Conservation (phyloP, 2,113 vertebrate species). For the Ploceus nigricollis region DNA sequence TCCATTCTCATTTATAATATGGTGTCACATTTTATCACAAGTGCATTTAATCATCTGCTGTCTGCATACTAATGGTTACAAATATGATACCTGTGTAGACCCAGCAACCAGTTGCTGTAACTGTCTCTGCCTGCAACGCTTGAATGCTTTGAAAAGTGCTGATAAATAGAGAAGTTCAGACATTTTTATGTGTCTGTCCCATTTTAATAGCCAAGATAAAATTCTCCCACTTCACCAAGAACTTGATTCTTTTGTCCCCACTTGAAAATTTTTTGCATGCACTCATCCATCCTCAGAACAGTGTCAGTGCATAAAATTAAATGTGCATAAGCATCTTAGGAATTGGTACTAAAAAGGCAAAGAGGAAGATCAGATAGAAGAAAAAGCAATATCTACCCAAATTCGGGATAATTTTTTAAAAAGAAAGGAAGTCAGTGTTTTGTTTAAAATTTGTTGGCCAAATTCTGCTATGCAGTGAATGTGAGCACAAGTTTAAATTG, state of each 20-base stretch:
- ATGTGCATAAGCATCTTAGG: neutral
- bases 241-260: neutral
- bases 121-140: conserved; percentile 69
- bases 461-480: neutral
- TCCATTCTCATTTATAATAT: conserved; percentile 86
- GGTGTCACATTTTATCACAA: conserved; percentile 87
- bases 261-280: neutral
- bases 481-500: neutral
- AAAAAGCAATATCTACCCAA: neutral
- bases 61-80: conserved; percentile 91
- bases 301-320: neutral
- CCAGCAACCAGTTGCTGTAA: conserved; percentile 74
- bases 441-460: neutral
- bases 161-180: conserved; percentile 39
- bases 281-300: neutral
- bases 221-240: neutral
- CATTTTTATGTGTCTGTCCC: conserved; percentile 31
- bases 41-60: conserved; percentile 86
- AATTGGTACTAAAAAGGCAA: neutral
- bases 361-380: neutral
- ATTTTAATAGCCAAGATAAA: conserved; percentile 45
- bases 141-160: conserved; percentile 72
- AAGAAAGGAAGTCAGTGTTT: neutral
- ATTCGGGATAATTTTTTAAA: neutral
- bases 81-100: conserved; percentile 82